Base-by-base conservation (phyloP, 1,140 invertebrate genomes). In the Cecropterus lyciades region DNA sequence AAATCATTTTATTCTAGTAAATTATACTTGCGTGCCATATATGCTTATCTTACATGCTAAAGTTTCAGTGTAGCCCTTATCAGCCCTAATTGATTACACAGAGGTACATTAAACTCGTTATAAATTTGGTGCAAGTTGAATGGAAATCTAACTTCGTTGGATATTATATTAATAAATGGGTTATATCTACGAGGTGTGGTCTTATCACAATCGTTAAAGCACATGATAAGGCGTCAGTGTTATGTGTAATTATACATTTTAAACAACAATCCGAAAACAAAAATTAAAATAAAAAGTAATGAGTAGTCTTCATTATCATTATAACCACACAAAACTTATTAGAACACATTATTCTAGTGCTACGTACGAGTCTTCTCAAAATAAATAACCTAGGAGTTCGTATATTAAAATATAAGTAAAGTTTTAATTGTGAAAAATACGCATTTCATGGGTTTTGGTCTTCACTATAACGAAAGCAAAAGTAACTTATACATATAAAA, bases 41-140 rank as follows among this genome's bases (percentile, higher is more conserved):
- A 77, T 77, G 77, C 74, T 69, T 49, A 24, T 37, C 46, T 16
- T 33, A 7, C 59, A 65, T 79, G 70, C 77, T 74, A 77, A n/a
- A n/a, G 72, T 72, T 59, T 72, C 30, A 33, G 65, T 37, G 55
- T 13, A 37, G 76, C 77, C 77, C 77, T 79, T 79, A 79, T 79
- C 77, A 70, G 57, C 72, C 73, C 64, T 74, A 77, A 77, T 79
- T 79, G 68, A 62, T 64, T 74, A 72, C 51, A 72, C 51, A 27
- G 67, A 46, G 16, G 65, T 70, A 62, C 37, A 30, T 55, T 64
- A 51, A 72, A 68, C 65, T 48, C 24, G 10, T 27, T 57, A 45
- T 16, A 45, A 59, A 46, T 59, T 46, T n/a, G 3, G 9, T 15
- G 20, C 20, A 48, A 59, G 14, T n/a, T 59, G 14, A 46, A 48